Percentiles rank a stretch among this genome's conserved stretches.
Evolutionary conservation across 2,797 vertebrate species (phyloP).

Genomic region (Psittacula echo): DNA sequence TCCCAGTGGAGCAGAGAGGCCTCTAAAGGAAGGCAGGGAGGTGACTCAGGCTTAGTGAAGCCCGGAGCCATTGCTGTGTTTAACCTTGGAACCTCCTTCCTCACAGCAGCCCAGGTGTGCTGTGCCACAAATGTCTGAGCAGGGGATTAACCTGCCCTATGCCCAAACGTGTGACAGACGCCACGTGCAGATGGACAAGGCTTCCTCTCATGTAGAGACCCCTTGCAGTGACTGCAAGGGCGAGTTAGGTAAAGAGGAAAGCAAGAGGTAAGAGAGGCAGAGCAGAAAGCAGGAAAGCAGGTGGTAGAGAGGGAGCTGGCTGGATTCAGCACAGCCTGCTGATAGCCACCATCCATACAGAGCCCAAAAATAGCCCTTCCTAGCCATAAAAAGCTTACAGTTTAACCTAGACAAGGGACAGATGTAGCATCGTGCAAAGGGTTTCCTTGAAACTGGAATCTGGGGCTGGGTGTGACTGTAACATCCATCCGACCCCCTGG

Average conservation of each 20-base stretch:
- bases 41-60: not conserved
- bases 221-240: not conserved
- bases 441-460: not conserved
- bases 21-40: not conserved
- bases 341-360: not conserved
- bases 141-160: not conserved
- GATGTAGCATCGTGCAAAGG: not conserved
- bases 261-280: not conserved
- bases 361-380: not conserved
- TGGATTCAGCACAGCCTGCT: not conserved
- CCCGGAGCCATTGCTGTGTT: not conserved
- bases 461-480: not conserved
- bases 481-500: fast-evolving
- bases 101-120: not conserved
- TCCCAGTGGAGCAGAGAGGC: not conserved
- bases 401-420: not conserved
- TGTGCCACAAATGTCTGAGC: not conserved
- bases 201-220: not conserved
- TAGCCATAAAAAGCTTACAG: not conserved
- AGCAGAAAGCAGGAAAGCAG: not conserved
- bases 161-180: not conserved
- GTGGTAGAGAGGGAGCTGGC: not conserved
- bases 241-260: not conserved
- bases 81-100: not conserved
- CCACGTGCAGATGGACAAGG: not conserved